Evolutionary conservation across 2,113 vertebrate genomes (phyloP), one percentile per base, ranked within the genome.

Genomic region (Syngnathus scovelli): DNA sequence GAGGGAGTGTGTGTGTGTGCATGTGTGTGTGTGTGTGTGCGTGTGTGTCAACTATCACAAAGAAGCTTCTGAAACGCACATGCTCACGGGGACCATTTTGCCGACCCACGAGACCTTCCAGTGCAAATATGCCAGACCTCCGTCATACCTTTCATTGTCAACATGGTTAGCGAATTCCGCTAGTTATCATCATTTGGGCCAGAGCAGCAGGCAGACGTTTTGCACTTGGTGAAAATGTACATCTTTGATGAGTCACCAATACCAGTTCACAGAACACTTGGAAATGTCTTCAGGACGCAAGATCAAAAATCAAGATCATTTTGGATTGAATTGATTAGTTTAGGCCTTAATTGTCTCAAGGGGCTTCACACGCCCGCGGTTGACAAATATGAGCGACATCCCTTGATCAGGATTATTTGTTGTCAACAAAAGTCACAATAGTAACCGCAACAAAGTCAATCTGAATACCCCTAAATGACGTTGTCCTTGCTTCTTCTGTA

Each of bases 31-130:
- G 43, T 16, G 44, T 15, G 44, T 4, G 44, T 15, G 44, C 16
- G 44, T 79, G 78, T 90, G 90, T 92, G 87, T 91, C 90, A 89
- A 86, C 86, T 92, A 91, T 90, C 90, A 92, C 90, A 92, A 91
- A 92, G 89, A 89, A 74, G 69, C 66, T 77, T 74, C 77, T 80
- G 76, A 83, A 85, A 84, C 77, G 86, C 41, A 66, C 78, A 27
- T 81, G 81, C 83, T 86, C 85, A 87, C 75, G 75, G 74, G 72
- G 58, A 21, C n/a, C 76, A 76, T 87, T 82, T 84, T 69, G 72
- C 64, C 70, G 72, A 79, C 83, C 65, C 77, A 66, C 68, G 79
- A 82, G 82, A 79, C 61, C 48, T 71, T 64, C 63, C 55, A 74
- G 72, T 78, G 78, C 79, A 87, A 89, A 86, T 82, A 79, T 80